Conservation (phyloP, 1,140 invertebrate species). For the Daktulosphaira vitifoliae region DNA sequence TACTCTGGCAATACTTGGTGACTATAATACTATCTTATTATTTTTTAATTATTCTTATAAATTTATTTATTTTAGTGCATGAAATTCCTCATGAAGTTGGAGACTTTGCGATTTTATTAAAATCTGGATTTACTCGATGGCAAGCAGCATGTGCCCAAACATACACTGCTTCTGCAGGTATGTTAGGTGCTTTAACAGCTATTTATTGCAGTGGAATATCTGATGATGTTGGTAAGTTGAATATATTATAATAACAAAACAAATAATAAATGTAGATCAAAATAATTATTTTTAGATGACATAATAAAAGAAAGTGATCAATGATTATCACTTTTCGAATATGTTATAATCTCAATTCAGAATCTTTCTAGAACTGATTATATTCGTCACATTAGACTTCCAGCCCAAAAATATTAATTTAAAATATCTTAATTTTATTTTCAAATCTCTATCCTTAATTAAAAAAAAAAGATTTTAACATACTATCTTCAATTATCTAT, state of each 20-base stretch:
- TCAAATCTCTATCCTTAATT: no score
- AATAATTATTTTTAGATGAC: no score
- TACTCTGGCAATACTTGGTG: slow-evolving; percentile 76
- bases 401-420: no score
- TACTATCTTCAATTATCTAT: no score
- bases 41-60: background rate
- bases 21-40: background rate
- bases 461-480: no score
- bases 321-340: no score
- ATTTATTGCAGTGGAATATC: slow-evolving; percentile 70
- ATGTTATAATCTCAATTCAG: background rate
- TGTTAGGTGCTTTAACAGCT: slow-evolving; percentile 77
- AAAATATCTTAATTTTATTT: no score
- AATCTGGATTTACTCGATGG: slow-evolving; percentile 82
- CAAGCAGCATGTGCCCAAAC: slow-evolving; percentile 88
- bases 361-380: no score
- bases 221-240: slow-evolving; percentile 59
- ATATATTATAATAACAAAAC: no score
- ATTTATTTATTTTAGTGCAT: slow-evolving; percentile 49
- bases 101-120: slow-evolving; percentile 95
- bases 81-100: slow-evolving; percentile 97
- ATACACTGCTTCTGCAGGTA: slow-evolving; percentile 73
- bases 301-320: no score
- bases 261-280: no score
- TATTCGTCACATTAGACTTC: no score